A percentile compares a stretch with the other conserved stretches of the same genome.
These are phyloP conservation scores for Drosophila yakuba DNA, from an alignment of 1,140 invertebrate species.

Conservation along the genomic window DNA sequence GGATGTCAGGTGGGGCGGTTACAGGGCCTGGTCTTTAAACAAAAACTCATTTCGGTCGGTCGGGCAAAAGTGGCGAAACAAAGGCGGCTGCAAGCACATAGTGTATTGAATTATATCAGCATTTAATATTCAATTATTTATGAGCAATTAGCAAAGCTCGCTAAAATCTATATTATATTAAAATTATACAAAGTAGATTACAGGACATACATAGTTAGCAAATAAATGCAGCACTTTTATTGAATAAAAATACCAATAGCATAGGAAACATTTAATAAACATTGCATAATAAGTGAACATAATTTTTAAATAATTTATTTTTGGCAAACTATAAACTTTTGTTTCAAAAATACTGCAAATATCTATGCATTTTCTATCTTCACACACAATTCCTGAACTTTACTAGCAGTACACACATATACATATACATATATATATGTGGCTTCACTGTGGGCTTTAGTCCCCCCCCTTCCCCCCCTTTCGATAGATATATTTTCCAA, in stretches of 20 bases:
- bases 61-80: background rate
- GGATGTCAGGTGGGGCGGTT: background rate
- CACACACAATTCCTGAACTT: background rate
- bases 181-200: background rate
- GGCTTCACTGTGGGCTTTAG: background rate
- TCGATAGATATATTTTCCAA: constrained; percentile 7
- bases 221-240: background rate
- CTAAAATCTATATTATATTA: background rate
- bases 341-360: background rate
- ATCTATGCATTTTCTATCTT: background rate
- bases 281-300: too few species aligned
- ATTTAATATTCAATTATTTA: background rate
- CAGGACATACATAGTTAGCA: background rate
- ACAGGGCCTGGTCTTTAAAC: constrained; percentile 27
- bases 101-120: background rate
- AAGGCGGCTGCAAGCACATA: background rate
- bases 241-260: too few species aligned
- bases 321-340: too few species aligned
- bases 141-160: background rate
- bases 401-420: background rate
- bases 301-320: too few species aligned
- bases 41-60: background rate
- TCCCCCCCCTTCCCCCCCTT: background rate
- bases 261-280: too few species aligned
- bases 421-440: too few species aligned